Evolutionary conservation across 2,888 invertebrate genomes (phyloP).

Genomic region (Tanytarsus gracilentus): DNA sequence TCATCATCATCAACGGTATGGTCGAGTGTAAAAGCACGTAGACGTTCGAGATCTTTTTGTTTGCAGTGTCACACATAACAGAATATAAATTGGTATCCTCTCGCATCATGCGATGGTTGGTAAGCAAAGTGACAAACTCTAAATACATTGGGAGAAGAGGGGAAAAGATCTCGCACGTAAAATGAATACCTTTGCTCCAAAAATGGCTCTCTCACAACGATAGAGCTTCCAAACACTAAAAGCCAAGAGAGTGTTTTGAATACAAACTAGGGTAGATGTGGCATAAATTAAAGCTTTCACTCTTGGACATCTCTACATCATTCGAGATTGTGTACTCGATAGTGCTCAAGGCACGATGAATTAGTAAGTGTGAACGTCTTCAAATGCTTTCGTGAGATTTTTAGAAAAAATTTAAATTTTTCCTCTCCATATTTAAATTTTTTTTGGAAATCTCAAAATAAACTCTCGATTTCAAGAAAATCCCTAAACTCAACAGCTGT

Average conservation of each 20-base stretch:
- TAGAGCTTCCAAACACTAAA: conserved; percentile 21
- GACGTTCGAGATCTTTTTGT: conserved; percentile 26
- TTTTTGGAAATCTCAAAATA: no score
- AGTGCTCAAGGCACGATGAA: background rate
- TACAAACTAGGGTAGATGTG: conserved; percentile 15
- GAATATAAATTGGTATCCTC: conserved; percentile 22
- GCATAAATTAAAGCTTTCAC: conserved; percentile 16
- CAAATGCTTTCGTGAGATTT: no score
- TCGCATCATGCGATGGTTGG: background rate
- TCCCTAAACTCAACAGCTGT: no score
- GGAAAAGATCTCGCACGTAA: conserved; percentile 18
- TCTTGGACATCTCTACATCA: conserved; percentile 21
- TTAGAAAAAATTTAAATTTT: no score
- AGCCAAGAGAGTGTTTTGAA: conserved; percentile 26
- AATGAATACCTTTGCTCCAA: conserved; percentile 15
- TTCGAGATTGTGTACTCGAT: no score
- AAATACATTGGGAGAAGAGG: background rate
- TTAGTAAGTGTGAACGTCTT: background rate
- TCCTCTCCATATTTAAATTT: no score
- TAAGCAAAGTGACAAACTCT: background rate
- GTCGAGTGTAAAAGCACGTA: conserved; percentile 24
- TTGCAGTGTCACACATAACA: conserved; percentile 16
- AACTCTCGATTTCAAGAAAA: no score
- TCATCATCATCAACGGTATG: background rate
- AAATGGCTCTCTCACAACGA: background rate